A percentile compares a stretch with the other conserved stretches of the same genome.
phyloP scores from a whole-genome alignment of 2,888 invertebrate genomes.

The Drosophila lutescens region DNA sequence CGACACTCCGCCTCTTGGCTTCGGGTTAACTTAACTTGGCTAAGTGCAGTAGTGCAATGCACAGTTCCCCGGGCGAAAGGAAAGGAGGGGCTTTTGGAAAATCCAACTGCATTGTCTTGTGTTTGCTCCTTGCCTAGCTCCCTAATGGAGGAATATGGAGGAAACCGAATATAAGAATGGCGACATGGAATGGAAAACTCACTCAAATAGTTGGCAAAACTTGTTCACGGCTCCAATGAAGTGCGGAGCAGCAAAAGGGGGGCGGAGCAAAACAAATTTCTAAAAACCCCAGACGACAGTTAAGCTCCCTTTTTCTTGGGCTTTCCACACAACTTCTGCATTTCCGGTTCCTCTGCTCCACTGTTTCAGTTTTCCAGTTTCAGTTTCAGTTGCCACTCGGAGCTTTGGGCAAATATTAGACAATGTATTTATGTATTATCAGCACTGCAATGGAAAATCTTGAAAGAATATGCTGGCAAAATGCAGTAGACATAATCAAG shows the following conservation, averaged over 20 bases:
- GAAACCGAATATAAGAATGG: conserved; percentile 55
- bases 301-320: conserved; percentile 50
- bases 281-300: conserved; percentile 61
- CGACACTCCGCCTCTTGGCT: conserved; percentile 13
- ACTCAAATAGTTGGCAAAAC: conserved; percentile 74
- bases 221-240: conserved; percentile 73
- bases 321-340: conserved; percentile 3
- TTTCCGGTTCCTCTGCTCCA: conserved; percentile 25
- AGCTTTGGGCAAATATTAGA: conserved; percentile 65
- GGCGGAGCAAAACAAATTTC: conserved; percentile 55
- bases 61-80: conserved; percentile 40
- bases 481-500: too few relatives aligned
- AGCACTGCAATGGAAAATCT: conserved; percentile 26
- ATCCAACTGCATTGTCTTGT: conserved; percentile 64
- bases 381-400: conserved; percentile 11
- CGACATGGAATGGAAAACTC: conserved; percentile 56
- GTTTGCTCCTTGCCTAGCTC: conserved; percentile 64
- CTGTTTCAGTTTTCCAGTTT: conserved; percentile 14
- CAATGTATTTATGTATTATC: conserved; percentile 69
- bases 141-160: conserved; percentile 31
- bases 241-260: conserved; percentile 41
- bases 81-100: background rate
- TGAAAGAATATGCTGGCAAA: conserved; percentile 1
- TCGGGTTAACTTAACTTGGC: conserved; percentile 38
- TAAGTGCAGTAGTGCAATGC: conserved; percentile 49